Conservation (phyloP, 2,888 invertebrate species). For the Ceriagrion tenellum region DNA sequence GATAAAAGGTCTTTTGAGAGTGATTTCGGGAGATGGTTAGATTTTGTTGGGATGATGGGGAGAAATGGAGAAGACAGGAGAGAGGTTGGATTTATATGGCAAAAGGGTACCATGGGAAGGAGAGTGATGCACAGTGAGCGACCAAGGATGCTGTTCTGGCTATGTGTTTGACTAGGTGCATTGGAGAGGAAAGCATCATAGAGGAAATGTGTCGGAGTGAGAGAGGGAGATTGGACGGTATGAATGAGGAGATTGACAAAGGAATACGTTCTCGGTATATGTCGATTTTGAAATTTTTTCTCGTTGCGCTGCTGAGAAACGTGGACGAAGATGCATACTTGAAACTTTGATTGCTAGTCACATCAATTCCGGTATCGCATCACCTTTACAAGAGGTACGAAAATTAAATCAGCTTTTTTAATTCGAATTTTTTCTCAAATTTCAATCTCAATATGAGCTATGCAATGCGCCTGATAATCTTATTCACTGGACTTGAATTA, state of each 20-base stretch:
- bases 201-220: not conserved
- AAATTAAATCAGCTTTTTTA: too few relatives aligned
- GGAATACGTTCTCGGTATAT: not conserved
- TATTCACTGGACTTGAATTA: too few relatives aligned
- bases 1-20: slow-evolving; percentile 42
- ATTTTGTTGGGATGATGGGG: not conserved
- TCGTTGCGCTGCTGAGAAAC: too few relatives aligned
- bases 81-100: not conserved
- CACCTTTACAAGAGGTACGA: too few relatives aligned
- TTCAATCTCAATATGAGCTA: too few relatives aligned
- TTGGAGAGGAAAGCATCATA: not conserved
- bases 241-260: not conserved
- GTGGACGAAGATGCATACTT: too few relatives aligned
- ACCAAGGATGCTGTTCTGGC: not conserved
- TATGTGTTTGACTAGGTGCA: not conserved
- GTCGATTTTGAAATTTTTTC: not conserved
- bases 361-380: too few relatives aligned
- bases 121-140: not conserved
- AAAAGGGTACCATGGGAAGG: not conserved
- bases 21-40: slow-evolving; percentile 50
- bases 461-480: too few relatives aligned
- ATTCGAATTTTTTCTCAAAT: too few relatives aligned
- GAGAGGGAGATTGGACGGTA: not conserved
- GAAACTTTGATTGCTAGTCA: too few relatives aligned
- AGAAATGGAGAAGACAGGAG: slow-evolving; percentile 18